A percentile compares a stretch with the other conserved stretches of the same genome.
Evolutionary conservation across 1,140 invertebrate genomes (phyloP).

Genomic region (Drosophila orosa): DNA sequence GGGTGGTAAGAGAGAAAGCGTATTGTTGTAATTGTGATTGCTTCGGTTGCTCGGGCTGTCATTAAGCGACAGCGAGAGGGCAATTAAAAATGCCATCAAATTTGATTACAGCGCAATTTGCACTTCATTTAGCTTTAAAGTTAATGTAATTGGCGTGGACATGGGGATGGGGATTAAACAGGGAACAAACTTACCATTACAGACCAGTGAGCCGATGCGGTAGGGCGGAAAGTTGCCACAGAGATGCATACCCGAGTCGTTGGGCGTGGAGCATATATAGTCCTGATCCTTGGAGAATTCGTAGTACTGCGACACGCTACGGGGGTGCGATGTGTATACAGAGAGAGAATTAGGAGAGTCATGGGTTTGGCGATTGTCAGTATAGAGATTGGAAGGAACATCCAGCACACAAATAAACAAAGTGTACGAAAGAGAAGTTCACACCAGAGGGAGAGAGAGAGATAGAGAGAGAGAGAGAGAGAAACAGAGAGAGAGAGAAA

Average conservation of each 20-base stretch:
- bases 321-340: constrained; percentile 42
- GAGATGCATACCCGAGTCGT: constrained; percentile 97
- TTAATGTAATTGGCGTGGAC: constrained; percentile 29
- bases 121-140: constrained; percentile 75
- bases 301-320: constrained; percentile 91
- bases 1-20: too few species aligned
- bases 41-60: constrained; percentile 41
- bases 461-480: constrained; percentile 15
- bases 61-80: constrained; percentile 58
- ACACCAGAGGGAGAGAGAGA: constrained; percentile 32
- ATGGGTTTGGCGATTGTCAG: constrained; percentile 54
- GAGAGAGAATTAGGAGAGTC: constrained; percentile 45
- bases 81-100: constrained; percentile 80
- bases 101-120: constrained; percentile 78
- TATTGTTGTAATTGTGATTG: constrained; percentile 62
- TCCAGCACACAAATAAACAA: constrained; percentile 63
- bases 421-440: constrained; percentile 41
- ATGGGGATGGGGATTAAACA: background rate
- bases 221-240: constrained; percentile 95
- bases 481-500: constrained; percentile 17
- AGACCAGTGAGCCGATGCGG: constrained; percentile 88
- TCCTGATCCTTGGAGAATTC: constrained; percentile 95
- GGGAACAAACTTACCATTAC: constrained; percentile 85
- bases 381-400: constrained; percentile 48
- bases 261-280: constrained; percentile 97